phyloP scores from a whole-genome alignment of 2,888 invertebrate genomes.

The Catocala sponsa region DNA sequence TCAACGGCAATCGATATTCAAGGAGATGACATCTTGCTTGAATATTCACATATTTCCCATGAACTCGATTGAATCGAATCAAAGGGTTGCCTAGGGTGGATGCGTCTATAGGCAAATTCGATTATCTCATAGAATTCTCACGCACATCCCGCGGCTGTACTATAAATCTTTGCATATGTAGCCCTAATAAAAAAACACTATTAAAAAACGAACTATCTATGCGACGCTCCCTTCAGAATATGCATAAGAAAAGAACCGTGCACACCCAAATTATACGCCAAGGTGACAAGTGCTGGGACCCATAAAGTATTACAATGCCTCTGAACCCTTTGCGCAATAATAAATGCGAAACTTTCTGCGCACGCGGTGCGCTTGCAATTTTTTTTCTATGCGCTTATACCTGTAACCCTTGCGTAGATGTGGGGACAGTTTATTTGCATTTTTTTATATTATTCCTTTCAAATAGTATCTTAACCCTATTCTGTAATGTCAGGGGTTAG shows the following conservation, averaged over 20 bases:
- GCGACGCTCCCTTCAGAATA: constrained; percentile 78
- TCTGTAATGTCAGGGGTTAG: constrained; percentile 88
- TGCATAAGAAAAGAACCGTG: constrained; percentile 82
- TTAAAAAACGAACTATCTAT: constrained; percentile 85
- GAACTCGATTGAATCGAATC: constrained; percentile 70
- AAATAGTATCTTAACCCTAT: constrained; percentile 88
- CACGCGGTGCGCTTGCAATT: constrained; percentile 68
- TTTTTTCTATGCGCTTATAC: constrained; percentile 76
- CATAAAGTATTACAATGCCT: constrained; percentile 65
- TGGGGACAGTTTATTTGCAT: constrained; percentile 88
- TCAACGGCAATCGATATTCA: constrained; percentile 87
- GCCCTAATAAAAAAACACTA: constrained; percentile 81
- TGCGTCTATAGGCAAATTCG: constrained; percentile 87
- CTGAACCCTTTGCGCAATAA: constrained; percentile 47
- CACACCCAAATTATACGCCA: constrained; percentile 86
- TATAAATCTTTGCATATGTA: constrained; percentile 87
- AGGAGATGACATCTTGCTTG: constrained; percentile 88
- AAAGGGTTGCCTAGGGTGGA: constrained; percentile 82
- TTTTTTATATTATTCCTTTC: constrained; percentile 85
- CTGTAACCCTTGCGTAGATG: constrained; percentile 77
- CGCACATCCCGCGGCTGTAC: constrained; percentile 81
- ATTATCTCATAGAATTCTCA: constrained; percentile 86
- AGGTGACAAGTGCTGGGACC: constrained; percentile 82
- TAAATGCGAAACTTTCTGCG: constrained; percentile 70
- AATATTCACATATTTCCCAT: constrained; percentile 86